Base-by-base conservation (phyloP, 2,888 invertebrate genomes). In the Eupithecia abbreviata region DNA sequence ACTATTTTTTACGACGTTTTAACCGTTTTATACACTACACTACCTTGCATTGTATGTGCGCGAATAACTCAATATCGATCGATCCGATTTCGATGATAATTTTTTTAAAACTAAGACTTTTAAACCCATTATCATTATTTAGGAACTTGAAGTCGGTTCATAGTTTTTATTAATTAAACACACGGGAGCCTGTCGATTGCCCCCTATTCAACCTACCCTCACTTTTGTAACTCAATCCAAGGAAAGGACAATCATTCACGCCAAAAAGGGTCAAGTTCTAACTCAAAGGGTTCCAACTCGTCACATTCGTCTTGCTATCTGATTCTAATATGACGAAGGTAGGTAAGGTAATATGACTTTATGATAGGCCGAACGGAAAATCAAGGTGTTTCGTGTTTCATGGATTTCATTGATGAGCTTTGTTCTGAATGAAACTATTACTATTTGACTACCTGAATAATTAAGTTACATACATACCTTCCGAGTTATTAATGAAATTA, bases 241-340 rank as follows among this genome's bases (percentile, higher is more conserved):
- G 47, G 30, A 62, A 45, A 68, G 49, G 72, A 55, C 69, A 58
- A 77, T 74, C 72, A 74, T 51, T 77, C 74, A 74, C 42, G 68
- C 69, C 42, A 49, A 74, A 74, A 72, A 77, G 65, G 72, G 77
- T 72, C 70, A n/a, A 4, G 10, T 45, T 18, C 66, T 42, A 62
- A 43, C 67, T 66, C 45, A 69, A 69, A 69, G 47, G 69, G 30
- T 13, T 42, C 30, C 0, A 65, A 30, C 7, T 42, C 41, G 41
- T 18, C 71, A 58, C 12, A 69, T 69, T 69, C 45, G 49, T 69
- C 69, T 68, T 30, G 30, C 10, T 69, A 49, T 47, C 69, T 47
- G 69, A 69, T 69, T 69, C 47, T 69, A 69, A 69, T 69, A 47
- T 47, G 69, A 69, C 13, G 47, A 58, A 58, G 58, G 58, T 42